A percentile compares a stretch with the other conserved stretches of the same genome.
Evolutionary conservation across 1,140 invertebrate genomes (phyloP).

Genomic region (Lethrus apterus): DNA sequence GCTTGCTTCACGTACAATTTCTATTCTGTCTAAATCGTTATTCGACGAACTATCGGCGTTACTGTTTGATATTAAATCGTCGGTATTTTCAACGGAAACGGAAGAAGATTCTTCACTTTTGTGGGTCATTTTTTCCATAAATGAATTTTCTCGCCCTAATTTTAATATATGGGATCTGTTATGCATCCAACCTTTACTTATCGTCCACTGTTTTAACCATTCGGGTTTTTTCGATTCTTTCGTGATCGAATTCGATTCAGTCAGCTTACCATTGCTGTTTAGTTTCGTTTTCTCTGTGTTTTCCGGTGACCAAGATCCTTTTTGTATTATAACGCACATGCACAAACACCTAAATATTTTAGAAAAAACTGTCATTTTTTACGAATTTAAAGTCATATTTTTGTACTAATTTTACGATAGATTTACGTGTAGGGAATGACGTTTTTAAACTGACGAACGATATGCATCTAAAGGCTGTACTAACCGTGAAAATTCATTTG

Average conservation of each 20-base stretch:
- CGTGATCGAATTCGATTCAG: conserved; percentile 11
- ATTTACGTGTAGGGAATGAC: too few species aligned
- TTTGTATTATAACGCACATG: conserved; percentile 28
- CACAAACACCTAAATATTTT: conserved; percentile 30
- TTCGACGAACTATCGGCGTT: too few species aligned
- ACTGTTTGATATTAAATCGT: conserved; percentile 28
- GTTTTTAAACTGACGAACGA: too few species aligned
- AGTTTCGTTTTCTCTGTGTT: conserved; percentile 6
- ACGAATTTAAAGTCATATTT: too few species aligned
- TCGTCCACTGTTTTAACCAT: conserved; percentile 41
- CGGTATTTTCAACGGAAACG: conserved; percentile 28
- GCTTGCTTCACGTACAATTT: too few species aligned
- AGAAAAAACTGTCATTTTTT: too few species aligned
- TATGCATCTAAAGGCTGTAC: too few species aligned
- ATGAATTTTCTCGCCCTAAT: conserved; percentile 16
- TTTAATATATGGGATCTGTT: conserved; percentile 33
- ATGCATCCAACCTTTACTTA: conserved; percentile 40
- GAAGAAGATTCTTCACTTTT: conserved; percentile 16
- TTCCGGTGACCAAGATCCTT: conserved; percentile 24
- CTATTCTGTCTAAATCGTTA: conserved; percentile 15
- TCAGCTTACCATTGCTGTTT: conserved; percentile 17
- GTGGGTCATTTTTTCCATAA: not conserved
- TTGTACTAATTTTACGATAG: too few species aligned
- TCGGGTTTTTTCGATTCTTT: conserved; percentile 28
- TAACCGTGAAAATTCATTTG: too few species aligned